phyloP scores from a whole-genome alignment of 2,888 invertebrate species.

The Conomelus anceps region DNA sequence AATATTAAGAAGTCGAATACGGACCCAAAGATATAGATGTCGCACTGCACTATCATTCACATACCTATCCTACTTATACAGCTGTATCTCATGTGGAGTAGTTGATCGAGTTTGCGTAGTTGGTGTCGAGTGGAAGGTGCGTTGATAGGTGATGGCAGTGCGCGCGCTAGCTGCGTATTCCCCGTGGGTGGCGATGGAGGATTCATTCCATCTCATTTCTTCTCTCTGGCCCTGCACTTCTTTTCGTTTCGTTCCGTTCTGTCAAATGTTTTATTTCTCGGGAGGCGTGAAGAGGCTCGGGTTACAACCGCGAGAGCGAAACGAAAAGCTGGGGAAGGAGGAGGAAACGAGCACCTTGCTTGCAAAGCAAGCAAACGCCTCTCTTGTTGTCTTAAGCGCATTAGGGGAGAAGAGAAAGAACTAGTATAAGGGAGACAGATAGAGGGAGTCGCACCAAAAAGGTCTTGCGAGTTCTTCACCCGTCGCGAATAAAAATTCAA shows the following conservation, averaged over 20 bases:
- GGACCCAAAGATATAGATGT: no score
- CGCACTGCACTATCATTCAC: no score
- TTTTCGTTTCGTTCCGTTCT: not conserved
- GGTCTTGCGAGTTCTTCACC: not conserved
- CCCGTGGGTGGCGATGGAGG: not conserved
- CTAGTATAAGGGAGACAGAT: not conserved
- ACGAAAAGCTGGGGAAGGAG: not conserved
- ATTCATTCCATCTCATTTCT: not conserved
- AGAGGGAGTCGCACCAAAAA: not conserved
- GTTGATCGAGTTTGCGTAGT: not conserved
- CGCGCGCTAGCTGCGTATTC: not conserved
- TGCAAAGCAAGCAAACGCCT: not conserved
- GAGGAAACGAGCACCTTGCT: not conserved
- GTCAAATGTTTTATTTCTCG: not conserved
- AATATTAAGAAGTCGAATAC: no score
- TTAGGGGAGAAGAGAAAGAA: not conserved
- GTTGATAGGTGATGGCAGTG: not conserved
- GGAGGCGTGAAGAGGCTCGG: not conserved
- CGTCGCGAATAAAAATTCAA: not conserved
- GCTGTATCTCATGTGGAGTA: no score
- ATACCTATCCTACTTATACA: no score
- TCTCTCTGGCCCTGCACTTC: not conserved
- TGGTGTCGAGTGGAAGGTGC: not conserved
- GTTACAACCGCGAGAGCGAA: not conserved
- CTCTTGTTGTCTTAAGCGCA: not conserved